Conservation (phyloP, 2,888 invertebrate species). For the Latrodectus hesperus region DNA sequence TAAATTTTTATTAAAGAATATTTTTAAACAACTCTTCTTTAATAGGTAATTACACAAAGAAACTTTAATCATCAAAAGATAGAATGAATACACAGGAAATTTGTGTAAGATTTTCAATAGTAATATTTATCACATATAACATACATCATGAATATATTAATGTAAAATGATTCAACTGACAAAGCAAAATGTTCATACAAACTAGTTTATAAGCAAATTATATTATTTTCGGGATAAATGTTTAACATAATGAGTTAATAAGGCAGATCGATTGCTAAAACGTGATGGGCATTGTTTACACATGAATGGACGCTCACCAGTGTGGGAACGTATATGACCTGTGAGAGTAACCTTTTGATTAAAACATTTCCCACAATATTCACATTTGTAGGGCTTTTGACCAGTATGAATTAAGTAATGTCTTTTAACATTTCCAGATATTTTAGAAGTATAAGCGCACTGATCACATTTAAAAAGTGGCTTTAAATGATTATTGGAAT, state of each 20-base stretch:
- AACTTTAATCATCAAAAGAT: too few species aligned
- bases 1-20: too few species aligned
- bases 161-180: too few species aligned
- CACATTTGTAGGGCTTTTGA: constrained; percentile 35
- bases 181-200: too few species aligned
- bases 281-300: constrained; percentile 28
- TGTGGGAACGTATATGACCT: constrained; percentile 45
- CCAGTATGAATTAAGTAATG: constrained; percentile 60
- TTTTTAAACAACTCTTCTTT: too few species aligned
- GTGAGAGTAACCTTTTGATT: constrained; percentile 56
- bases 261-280: background rate
- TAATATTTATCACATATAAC: too few species aligned
- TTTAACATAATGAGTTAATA: background rate
- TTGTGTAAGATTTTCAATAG: too few species aligned
- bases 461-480: constrained; percentile 23
- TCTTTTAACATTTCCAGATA: constrained; percentile 39
- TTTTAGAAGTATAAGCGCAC: constrained; percentile 39
- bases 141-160: too few species aligned
- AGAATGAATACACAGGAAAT: too few species aligned
- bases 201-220: too few species aligned
- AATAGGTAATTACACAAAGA: too few species aligned
- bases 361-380: constrained; percentile 49
- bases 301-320: constrained; percentile 45
- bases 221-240: too few species aligned
- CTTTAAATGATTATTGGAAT: background rate